Evolutionary conservation across 2,113 vertebrate genomes (phyloP).

Genomic region (Coryphaenoides rupestris): DNA sequence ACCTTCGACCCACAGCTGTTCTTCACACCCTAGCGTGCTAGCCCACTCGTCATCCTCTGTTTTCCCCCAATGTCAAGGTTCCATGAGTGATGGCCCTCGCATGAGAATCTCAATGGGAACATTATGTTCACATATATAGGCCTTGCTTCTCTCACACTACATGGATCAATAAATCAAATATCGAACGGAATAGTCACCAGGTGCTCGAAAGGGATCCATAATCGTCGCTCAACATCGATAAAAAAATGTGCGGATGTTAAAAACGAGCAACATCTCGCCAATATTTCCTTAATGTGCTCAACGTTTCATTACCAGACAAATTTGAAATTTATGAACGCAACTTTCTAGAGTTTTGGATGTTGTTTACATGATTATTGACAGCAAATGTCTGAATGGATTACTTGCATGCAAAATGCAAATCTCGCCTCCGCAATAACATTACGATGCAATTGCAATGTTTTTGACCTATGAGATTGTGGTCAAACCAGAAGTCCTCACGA

Average conservation of each 20-base stretch:
- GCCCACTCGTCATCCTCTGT: conserved; percentile 21
- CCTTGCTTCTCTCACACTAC: conserved; percentile 33
- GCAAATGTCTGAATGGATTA: conserved; percentile 31
- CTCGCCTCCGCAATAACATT: too few relatives aligned
- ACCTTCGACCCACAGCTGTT: too few relatives aligned
- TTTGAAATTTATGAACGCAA: conserved; percentile 9
- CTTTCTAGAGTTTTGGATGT: conserved; percentile 31
- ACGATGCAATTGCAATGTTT: too few relatives aligned
- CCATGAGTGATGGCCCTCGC: conserved; percentile 44
- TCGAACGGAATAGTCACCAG: conserved; percentile 19
- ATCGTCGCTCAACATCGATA: conserved; percentile 12
- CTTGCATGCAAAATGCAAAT: conserved; percentile 49
- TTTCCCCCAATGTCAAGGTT: conserved; percentile 46
- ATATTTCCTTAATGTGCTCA: conserved; percentile 16
- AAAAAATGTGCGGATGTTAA: conserved; percentile 26
- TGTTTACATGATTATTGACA: conserved; percentile 35
- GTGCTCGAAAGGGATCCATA: conserved; percentile 18
- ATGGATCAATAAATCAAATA: conserved; percentile 49
- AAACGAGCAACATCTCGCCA: conserved; percentile 24
- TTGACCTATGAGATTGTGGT: conserved; percentile 45
- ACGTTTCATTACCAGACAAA: conserved; percentile 27
- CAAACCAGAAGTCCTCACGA: conserved; percentile 52
- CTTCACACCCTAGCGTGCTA: conserved; percentile 15
- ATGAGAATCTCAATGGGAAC: conserved; percentile 50
- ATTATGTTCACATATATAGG: conserved; percentile 34